These are phyloP conservation scores for Stegodyphus dumicola DNA, from an alignment of 1,140 invertebrate species.

Conservation along the genomic window DNA sequence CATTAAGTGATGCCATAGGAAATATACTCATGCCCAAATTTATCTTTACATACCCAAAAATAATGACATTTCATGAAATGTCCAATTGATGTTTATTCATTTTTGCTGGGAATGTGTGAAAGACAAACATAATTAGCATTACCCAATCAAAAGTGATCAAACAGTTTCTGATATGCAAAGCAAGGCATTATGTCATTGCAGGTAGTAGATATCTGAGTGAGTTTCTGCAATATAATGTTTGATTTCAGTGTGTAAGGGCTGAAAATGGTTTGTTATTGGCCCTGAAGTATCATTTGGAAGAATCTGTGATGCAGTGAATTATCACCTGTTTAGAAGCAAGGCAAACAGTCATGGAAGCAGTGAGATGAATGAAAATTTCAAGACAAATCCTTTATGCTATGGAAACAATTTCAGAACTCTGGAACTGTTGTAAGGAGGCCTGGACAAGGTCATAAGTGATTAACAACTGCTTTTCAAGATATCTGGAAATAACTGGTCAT, in stretches of 20 bases:
- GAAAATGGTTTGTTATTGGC: neutral
- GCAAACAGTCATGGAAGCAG: neutral
- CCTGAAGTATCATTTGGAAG: conserved; percentile 7
- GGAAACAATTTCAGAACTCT: neutral
- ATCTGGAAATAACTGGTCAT: neutral
- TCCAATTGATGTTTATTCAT: no score
- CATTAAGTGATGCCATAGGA: no score
- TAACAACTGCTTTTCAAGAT: neutral
- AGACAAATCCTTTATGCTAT: neutral
- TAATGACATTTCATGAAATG: no score
- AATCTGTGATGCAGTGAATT: neutral
- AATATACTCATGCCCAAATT: no score
- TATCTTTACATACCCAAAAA: no score
- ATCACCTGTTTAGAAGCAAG: neutral
- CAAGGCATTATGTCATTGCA: conserved; percentile 9
- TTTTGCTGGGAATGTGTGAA: no score
- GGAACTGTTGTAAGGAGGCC: neutral
- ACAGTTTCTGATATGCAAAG: conserved; percentile 4
- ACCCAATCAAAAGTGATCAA: conserved; percentile 1
- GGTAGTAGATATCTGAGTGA: neutral
- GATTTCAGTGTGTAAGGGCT: conserved; percentile 7
- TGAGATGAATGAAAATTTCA: neutral
- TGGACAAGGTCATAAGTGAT: neutral
- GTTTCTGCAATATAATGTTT: conserved; percentile 3
- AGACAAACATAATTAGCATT: neutral